Evolutionary conservation across 2,797 vertebrate species (phyloP).

Genomic region (Gobio occitaniae): DNA sequence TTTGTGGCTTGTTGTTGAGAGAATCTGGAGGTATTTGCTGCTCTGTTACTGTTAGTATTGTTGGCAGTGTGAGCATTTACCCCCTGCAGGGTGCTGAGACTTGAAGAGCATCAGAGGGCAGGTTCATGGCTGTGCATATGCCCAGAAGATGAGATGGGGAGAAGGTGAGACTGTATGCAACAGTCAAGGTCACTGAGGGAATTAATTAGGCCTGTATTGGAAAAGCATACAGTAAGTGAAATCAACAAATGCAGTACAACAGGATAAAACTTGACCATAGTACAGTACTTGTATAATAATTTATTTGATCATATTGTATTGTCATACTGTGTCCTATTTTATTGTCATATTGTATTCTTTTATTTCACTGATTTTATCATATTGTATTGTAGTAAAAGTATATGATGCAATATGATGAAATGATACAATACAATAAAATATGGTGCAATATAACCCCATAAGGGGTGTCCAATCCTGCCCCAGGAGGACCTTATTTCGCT

Average conservation of each 20-base stretch:
- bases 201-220: conserved; percentile 1
- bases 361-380: neutral
- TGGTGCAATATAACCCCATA: no score
- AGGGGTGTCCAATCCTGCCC: no score
- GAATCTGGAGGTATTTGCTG: neutral
- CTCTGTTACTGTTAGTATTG: conserved; percentile 14
- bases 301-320: neutral
- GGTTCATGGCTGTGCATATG: conserved; percentile 49
- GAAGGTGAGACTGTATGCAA: conserved; percentile 4
- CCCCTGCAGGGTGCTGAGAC: conserved; percentile 30
- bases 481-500: neutral
- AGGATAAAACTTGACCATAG: neutral
- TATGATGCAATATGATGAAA: neutral
- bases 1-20: conserved; percentile 25
- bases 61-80: conserved; percentile 37
- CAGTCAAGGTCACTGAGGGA: conserved; percentile 37
- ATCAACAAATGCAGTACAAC: neutral
- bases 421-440: neutral
- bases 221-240: neutral
- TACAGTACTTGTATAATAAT: neutral
- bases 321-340: neutral
- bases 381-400: neutral
- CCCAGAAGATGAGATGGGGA: conserved; percentile 26
- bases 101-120: conserved; percentile 34
- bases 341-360: no score